phyloP scores from a whole-genome alignment of 2,888 invertebrate genomes.

The Harpagoxenus sublaevis region DNA sequence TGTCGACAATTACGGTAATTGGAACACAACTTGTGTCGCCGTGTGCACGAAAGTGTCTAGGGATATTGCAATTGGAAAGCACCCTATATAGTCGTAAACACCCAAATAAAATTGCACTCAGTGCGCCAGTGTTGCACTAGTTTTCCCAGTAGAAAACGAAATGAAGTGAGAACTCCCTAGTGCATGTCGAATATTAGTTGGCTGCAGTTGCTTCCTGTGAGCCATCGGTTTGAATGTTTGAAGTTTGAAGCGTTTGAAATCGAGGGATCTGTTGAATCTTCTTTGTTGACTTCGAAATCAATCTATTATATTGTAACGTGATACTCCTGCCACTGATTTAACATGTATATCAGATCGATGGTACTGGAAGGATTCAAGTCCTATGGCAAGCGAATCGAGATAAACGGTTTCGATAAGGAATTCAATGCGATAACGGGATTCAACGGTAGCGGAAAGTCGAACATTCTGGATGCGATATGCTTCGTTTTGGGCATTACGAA shows the following conservation, averaged over 20 bases:
- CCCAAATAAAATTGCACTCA: too few species aligned
- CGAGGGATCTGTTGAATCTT: background rate
- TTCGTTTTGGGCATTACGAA: constrained; percentile 98
- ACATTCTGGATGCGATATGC: constrained; percentile 98
- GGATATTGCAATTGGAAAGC: too few species aligned
- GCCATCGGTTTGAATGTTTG: background rate
- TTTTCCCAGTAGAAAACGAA: too few species aligned
- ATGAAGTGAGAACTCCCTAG: too few species aligned
- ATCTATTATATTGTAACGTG: background rate
- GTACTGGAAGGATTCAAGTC: constrained; percentile 99
- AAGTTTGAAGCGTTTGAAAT: background rate
- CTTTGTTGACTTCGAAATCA: background rate
- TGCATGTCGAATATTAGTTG: background rate
- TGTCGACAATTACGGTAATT: too few species aligned
- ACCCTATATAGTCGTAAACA: too few species aligned
- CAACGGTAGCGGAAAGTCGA: constrained; percentile 99
- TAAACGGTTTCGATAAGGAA: constrained; percentile 96
- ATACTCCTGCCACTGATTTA: constrained; percentile 20
- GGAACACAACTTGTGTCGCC: too few species aligned
- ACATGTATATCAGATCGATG: constrained; percentile 97
- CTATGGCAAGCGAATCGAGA: constrained; percentile 96
- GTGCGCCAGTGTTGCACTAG: too few species aligned
- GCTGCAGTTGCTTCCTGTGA: background rate
- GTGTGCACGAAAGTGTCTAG: too few species aligned
- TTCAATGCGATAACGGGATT: constrained; percentile 99